Percentiles rank a stretch among this genome's conserved stretches.
Evolutionary conservation across 2,888 invertebrate genomes (phyloP).

Genomic region (Mimas tiliae): DNA sequence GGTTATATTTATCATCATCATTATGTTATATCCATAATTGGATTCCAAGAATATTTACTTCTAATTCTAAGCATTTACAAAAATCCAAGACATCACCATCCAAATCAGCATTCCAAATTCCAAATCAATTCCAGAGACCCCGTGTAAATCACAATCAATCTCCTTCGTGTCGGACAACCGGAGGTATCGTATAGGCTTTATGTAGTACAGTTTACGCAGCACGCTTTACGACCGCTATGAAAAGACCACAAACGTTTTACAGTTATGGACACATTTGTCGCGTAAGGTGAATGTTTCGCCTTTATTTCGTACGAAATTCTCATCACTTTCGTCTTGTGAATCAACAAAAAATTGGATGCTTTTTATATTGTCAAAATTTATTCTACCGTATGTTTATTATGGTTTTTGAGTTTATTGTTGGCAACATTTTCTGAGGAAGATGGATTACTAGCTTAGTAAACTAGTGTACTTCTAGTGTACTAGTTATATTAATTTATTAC

Average conservation of each 20-base stretch:
- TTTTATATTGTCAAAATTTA: not conserved
- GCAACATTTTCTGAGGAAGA: too few species aligned
- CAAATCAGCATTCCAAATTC: not conserved
- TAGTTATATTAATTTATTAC: too few species aligned
- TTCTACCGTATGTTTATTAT: not conserved
- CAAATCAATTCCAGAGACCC: not conserved
- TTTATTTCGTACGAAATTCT: slow-evolving; percentile 10
- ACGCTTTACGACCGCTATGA: slow-evolving; percentile 57
- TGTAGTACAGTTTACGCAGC: slow-evolving; percentile 36
- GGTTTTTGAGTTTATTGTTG: not conserved
- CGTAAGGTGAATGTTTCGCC: slow-evolving; percentile 10
- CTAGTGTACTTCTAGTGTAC: too few species aligned
- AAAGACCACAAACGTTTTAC: slow-evolving; percentile 57
- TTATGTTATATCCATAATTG: not conserved
- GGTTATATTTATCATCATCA: too few species aligned
- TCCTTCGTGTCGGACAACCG: slow-evolving; percentile 13
- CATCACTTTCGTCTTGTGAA: slow-evolving; percentile 13
- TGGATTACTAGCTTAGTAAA: too few species aligned
- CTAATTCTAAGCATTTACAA: not conserved
- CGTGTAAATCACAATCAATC: slow-evolving; percentile 13
- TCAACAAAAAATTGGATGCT: not conserved
- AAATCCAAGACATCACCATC: not conserved
- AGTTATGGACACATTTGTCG: slow-evolving; percentile 50
- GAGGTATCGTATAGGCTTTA: slow-evolving; percentile 16
- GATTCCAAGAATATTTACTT: not conserved